These are phyloP conservation scores for Semotilus atromaculatus DNA, from an alignment of 2,797 vertebrate genomes.

Conservation along the genomic window DNA sequence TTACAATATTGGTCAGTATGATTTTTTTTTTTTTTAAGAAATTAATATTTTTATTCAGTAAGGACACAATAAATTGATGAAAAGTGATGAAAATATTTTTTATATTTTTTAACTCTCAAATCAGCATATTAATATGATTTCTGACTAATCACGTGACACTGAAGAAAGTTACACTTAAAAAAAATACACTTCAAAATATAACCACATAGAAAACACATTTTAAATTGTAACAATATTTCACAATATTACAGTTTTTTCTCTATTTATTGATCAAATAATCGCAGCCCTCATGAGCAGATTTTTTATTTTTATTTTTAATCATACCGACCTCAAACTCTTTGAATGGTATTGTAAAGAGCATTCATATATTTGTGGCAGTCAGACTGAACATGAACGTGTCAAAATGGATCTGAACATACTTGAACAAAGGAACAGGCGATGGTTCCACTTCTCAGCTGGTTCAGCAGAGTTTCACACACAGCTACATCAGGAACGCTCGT, in stretches of 20 bases:
- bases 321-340: neutral
- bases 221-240: neutral
- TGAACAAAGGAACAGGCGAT: constrained; percentile 97
- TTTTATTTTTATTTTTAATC: neutral
- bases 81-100: too few species aligned
- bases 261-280: neutral
- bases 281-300: neutral
- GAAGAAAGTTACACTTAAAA: neutral
- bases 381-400: neutral
- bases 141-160: neutral
- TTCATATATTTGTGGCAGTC: neutral
- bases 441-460: constrained; percentile 94
- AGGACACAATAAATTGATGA: neutral
- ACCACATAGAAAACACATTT: neutral
- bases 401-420: constrained; percentile 69
- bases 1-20: neutral
- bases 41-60: neutral
- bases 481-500: constrained; percentile 96
- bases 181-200: neutral
- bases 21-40: neutral
- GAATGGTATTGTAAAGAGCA: neutral
- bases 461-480: constrained; percentile 93
- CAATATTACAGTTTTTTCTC: neutral
- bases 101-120: too few species aligned
- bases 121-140: neutral